phyloP scores from a whole-genome alignment of 2,888 invertebrate genomes.

The Achlya flavicornis region DNA sequence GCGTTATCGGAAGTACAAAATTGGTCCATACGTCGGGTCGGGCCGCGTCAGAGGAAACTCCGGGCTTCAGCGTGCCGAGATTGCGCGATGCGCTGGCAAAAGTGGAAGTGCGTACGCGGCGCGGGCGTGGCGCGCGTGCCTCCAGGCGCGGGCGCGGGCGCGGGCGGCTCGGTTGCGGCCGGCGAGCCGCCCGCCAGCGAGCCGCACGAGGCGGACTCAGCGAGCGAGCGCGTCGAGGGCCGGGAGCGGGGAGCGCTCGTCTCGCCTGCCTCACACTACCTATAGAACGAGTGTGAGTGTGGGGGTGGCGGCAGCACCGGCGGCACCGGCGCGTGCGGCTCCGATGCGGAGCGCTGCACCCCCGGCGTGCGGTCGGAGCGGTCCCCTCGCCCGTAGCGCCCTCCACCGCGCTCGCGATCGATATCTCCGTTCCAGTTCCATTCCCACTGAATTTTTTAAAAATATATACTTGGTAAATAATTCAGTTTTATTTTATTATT shows the following conservation, averaged over 20 bases:
- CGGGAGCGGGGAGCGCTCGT: constrained; percentile 75
- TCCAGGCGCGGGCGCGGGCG: constrained; percentile 40
- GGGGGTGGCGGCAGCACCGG: constrained; percentile 78
- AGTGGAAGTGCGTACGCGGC: constrained; percentile 70
- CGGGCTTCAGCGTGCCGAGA: constrained; percentile 67
- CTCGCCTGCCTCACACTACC: constrained; percentile 82
- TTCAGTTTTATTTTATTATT: neutral
- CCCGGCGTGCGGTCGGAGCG: constrained; percentile 74
- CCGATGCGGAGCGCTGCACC: constrained; percentile 85
- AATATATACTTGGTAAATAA: neutral
- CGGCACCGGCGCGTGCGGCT: constrained; percentile 84
- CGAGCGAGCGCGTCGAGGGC: constrained; percentile 79
- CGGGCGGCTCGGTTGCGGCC: constrained; percentile 40
- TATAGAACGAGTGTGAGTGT: constrained; percentile 82
- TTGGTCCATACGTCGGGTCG: constrained; percentile 72
- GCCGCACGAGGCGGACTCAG: constrained; percentile 77
- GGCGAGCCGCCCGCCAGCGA: constrained; percentile 60
- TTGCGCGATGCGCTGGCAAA: constrained; percentile 73
- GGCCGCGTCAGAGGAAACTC: constrained; percentile 70
- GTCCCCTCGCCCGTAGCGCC: constrained; percentile 49
- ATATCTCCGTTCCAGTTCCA: constrained; percentile 73
- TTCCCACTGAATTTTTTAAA: constrained; percentile 58
- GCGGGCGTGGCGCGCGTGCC: constrained; percentile 53
- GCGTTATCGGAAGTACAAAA: constrained; percentile 76
- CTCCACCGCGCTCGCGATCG: constrained; percentile 46